Base-by-base conservation (phyloP, 2,113 vertebrate genomes). In the Larimichthys crocea region DNA sequence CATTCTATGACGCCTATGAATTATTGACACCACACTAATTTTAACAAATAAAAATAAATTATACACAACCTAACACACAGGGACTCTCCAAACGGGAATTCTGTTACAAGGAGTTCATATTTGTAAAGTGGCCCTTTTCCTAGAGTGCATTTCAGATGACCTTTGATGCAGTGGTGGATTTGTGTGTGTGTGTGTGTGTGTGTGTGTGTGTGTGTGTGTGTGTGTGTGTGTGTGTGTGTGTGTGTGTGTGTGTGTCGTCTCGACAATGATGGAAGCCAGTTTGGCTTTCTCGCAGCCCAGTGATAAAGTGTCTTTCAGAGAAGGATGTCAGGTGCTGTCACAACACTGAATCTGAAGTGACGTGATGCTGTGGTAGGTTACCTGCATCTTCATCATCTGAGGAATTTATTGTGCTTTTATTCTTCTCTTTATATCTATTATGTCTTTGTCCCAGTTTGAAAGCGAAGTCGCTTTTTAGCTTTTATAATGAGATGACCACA, bases 311-410 rank as follows among this genome's bases (percentile, higher is more conserved):
- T 56, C 72, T 86, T 55, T 74, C 64, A 77, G 48, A 61, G 67
- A 42, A 10, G 31, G 60, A 73, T 86, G 86, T 91, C 90, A 86
- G 77, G 50, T 48, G 79, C 71, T 83, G 88, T 91, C 89, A 92
- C 80, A 91, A 89, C 83, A 84, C 59, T 60, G 68, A 74, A 55
- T 82, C 40, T 59, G 67, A 81, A 78, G 82, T 40, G 62, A 73
- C 64, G 49, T 68, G 84, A 89, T 80, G 86, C 77, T 46, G 77
- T 22, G 64, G 46, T 31, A 8, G 53, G 59, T 62, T 66, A 81
- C 76, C 53, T 76, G 63, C 64, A 71, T 56, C 24, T 83, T 50
- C 3, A 11, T 65, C 59, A 35, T 76, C 19, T 50, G 3, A n/a
- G 5, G 3, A 40, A 4, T 0, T n/a, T 49, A 8, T 68, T 76